These are phyloP conservation scores for Cosmorhoe ocellata DNA, from an alignment of 2,888 invertebrate species.

Conservation along the genomic window DNA sequence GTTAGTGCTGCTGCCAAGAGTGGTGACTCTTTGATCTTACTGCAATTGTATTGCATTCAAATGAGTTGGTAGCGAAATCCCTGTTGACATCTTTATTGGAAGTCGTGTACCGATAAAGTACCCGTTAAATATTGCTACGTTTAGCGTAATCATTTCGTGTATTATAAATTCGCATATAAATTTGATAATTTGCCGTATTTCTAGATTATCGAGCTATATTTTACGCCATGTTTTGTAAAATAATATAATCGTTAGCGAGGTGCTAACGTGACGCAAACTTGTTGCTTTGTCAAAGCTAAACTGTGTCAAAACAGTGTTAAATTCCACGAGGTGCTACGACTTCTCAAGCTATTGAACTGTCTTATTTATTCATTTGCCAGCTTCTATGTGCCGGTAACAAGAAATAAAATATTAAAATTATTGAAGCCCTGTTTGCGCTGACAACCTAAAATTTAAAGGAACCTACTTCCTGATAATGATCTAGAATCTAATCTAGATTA, in stretches of 20 bases:
- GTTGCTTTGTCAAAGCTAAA: constrained; percentile 10
- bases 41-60: constrained; percentile 54
- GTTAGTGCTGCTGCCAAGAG: constrained; percentile 53
- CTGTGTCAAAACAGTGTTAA: constrained; percentile 15
- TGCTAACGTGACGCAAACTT: constrained; percentile 13
- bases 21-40: constrained; percentile 64
- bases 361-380: constrained; percentile 15
- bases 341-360: constrained; percentile 10
- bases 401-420: constrained; percentile 19
- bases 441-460: background rate
- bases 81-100: constrained; percentile 61
- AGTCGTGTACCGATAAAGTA: constrained; percentile 7
- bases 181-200: constrained; percentile 21
- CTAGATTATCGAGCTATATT: constrained; percentile 14
- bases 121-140: constrained; percentile 10
- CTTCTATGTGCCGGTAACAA: constrained; percentile 12
- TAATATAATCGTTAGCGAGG: constrained; percentile 14
- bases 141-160: constrained; percentile 6
- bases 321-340: constrained; percentile 7
- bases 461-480: no score
- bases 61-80: constrained; percentile 49
- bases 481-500: no score
- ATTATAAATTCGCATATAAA: constrained; percentile 21
- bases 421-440: constrained; percentile 1
- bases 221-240: constrained; percentile 13